phyloP scores from a whole-genome alignment of 2,888 invertebrate genomes.

The Cephus sareptanus region DNA sequence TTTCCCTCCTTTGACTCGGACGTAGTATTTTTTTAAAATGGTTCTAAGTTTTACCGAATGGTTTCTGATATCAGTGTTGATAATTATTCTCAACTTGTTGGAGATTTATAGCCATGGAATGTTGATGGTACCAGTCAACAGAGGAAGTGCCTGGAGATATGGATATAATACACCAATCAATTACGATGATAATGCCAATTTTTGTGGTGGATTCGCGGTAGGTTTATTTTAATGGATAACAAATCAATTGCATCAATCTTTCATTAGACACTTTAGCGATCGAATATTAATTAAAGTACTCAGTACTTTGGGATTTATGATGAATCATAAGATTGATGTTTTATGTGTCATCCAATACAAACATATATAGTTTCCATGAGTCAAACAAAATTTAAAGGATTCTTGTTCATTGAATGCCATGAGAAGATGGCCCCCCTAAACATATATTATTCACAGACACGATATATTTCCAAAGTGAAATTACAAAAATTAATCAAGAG shows the following conservation, averaged over 20 bases:
- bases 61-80: not conserved
- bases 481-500: too few species aligned
- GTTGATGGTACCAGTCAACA: conserved; percentile 68
- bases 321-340: too few species aligned
- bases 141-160: conserved; percentile 70
- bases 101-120: conserved; percentile 67
- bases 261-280: not conserved
- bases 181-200: conserved; percentile 69
- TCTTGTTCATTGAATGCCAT: too few species aligned
- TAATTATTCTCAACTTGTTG: not conserved
- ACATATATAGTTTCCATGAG: too few species aligned
- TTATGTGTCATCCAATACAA: too few species aligned
- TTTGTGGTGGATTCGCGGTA: conserved; percentile 69
- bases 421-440: too few species aligned
- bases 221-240: conserved; percentile 28
- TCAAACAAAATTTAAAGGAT: too few species aligned
- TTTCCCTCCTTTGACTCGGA: not conserved
- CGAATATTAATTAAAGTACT: conserved; percentile 3
- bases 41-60: not conserved
- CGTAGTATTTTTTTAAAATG: not conserved
- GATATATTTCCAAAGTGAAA: too few species aligned
- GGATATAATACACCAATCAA: conserved; percentile 66
- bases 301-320: too few species aligned
- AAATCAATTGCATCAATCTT: not conserved
- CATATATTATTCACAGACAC: too few species aligned